Evolutionary conservation across 2,113 vertebrate species (phyloP).

Genomic region (Sigmodon hispidus): DNA sequence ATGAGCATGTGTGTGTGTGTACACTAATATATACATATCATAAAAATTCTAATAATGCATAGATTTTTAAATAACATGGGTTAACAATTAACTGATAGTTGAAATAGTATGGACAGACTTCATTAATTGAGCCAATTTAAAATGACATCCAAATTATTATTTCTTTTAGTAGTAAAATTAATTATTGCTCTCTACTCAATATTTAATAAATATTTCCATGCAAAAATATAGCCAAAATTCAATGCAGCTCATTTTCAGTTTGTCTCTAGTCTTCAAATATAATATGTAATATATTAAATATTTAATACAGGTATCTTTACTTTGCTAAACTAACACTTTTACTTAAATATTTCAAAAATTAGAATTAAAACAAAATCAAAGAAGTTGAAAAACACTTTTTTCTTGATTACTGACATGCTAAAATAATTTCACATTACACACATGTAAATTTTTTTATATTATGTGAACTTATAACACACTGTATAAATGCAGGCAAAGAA

Average conservation of each 20-base stretch:
- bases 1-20: too few relatives aligned
- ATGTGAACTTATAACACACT: slow-evolving; percentile 45
- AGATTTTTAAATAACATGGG: neutral
- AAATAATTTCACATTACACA: neutral
- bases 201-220: neutral
- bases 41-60: neutral
- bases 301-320: neutral
- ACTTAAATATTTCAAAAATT: neutral
- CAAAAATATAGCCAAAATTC: slow-evolving; percentile 27
- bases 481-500: slow-evolving; percentile 46
- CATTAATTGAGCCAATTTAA: neutral
- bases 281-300: neutral
- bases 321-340: neutral
- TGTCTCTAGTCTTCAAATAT: neutral
- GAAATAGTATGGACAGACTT: neutral
- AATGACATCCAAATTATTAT: neutral
- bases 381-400: neutral
- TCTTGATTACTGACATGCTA: neutral
- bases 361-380: neutral
- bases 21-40: neutral
- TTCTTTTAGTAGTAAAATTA: slow-evolving; percentile 4
- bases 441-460: slow-evolving; percentile 18
- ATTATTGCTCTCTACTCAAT: neutral
- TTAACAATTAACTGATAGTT: neutral
- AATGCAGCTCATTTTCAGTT: neutral